Base-by-base conservation (phyloP, 2,797 vertebrate genomes). In the Pogoniulus pusillus region DNA sequence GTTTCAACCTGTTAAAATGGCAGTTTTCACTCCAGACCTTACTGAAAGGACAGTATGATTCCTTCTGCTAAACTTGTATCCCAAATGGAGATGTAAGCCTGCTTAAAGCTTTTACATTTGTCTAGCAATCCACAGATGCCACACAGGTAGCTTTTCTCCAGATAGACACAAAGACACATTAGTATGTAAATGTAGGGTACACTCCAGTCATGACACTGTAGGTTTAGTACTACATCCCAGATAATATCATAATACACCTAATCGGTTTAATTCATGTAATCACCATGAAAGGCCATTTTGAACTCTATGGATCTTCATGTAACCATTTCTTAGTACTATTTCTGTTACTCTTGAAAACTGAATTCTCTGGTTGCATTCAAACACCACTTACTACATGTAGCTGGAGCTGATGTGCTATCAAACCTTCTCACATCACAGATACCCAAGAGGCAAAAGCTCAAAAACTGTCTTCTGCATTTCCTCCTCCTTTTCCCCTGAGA, bases 121-220 rank as follows among this genome's bases (percentile, higher is more conserved):
- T 85, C 93, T 68, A 69, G 54, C 88, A 95, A 96, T 96, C 82
- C 87, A 65, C 82, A 89, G 70, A 81, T 54, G 63, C 91, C 87
- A 82, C 82, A 85, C 78, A 96, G 80, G 92, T 93, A 89, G 88
- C 68, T 90, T 68, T 89, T 78, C 89, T 71, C 85, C 0, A 0
- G 89, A 82, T 57, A 75, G 49, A 92, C 41, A 91, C 66, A 93
- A 86, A 94, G 82, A 78, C 41, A 55, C 10, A 49, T 29, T 58
- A 78, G 63, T n/a, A 49, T 45, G 55, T 30, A 91, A 91, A 81
- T 37, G 78, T 16, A 88, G 35, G 53, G 29, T 60, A 49, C 10
- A 10, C 43, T 66, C 51, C 49, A 84, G 57, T 51, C 30, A 41
- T 41, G 54, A 73, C 62, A 71, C 1, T 63, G n/a, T 20, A 84